Evolutionary conservation across 2,797 vertebrate species (phyloP).

Genomic region (Diplodus sargus): DNA sequence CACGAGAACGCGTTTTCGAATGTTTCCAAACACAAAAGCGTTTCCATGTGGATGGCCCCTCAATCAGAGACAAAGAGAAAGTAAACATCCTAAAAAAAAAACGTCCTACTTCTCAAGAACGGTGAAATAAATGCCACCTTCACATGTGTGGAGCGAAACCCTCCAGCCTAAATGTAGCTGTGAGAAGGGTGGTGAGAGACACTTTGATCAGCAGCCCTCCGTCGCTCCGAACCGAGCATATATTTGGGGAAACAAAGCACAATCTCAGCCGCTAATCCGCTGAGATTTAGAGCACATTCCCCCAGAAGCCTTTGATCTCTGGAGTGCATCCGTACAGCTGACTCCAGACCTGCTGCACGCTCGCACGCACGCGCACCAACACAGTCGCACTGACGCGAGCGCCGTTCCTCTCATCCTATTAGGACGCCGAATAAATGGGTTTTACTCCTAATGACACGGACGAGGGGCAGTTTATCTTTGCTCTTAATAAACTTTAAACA

Average conservation of each 20-base stretch:
- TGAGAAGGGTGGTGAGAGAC: conserved; percentile 53
- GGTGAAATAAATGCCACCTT: conserved; percentile 60
- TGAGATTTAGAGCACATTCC: conserved; percentile 83
- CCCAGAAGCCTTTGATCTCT: conserved; percentile 84
- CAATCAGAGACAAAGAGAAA: conserved; percentile 26
- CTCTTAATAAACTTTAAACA: background rate
- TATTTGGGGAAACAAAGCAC: conserved; percentile 83
- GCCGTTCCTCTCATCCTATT: conserved; percentile 27
- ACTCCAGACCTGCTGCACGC: conserved; percentile 73
- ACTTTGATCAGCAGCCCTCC: conserved; percentile 78
- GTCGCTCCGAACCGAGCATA: conserved; percentile 70
- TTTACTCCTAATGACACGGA: conserved; percentile 26
- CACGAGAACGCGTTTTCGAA: too few relatives aligned
- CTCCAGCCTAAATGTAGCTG: conserved; percentile 41
- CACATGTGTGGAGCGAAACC: conserved; percentile 42
- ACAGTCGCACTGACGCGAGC: conserved; percentile 54
- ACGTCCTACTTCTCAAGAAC: conserved; percentile 37
- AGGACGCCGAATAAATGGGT: conserved; percentile 3
- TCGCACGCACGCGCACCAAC: conserved; percentile 50
- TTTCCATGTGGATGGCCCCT: background rate
- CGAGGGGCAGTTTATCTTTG: background rate
- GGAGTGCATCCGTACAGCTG: conserved; percentile 81
- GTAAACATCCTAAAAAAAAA: conserved; percentile 23
- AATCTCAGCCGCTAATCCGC: conserved; percentile 84
- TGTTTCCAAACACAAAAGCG: too few relatives aligned